phyloP scores from a whole-genome alignment of 1,140 invertebrate genomes.

The Musca domestica region DNA sequence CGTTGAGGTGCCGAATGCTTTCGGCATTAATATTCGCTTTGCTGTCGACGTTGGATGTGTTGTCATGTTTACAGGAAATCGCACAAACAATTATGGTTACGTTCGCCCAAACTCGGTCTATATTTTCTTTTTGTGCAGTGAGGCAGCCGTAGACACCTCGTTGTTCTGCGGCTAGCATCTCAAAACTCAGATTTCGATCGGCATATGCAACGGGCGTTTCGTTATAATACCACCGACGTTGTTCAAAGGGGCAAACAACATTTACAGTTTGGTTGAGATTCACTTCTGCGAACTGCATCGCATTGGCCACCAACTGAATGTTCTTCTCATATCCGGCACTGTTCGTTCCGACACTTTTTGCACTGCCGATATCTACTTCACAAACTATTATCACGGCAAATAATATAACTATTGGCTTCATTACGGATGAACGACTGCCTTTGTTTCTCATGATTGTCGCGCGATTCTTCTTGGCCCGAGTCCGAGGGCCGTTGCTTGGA shows the following conservation, averaged over 20 bases:
- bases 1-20: background rate
- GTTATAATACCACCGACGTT: slow-evolving; percentile 37
- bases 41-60: no score
- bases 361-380: no score
- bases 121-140: slow-evolving; percentile 29
- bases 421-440: no score
- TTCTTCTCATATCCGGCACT: no score
- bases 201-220: slow-evolving; percentile 23
- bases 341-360: no score
- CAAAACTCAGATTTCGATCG: slow-evolving; percentile 24
- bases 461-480: no score
- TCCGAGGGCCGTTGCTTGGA: no score
- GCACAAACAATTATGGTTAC: slow-evolving; percentile 24
- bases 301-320: background rate
- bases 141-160: slow-evolving; percentile 39
- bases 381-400: no score
- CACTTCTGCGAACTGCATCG: background rate
- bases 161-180: slow-evolving; percentile 25
- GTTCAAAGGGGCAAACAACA: background rate
- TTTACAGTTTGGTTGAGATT: slow-evolving; percentile 12
- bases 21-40: no score
- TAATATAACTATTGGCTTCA: no score
- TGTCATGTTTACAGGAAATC: no score
- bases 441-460: no score
- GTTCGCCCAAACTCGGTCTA: slow-evolving; percentile 12